Base-by-base conservation (phyloP, 1,140 invertebrate species). In the Mya arenaria region DNA sequence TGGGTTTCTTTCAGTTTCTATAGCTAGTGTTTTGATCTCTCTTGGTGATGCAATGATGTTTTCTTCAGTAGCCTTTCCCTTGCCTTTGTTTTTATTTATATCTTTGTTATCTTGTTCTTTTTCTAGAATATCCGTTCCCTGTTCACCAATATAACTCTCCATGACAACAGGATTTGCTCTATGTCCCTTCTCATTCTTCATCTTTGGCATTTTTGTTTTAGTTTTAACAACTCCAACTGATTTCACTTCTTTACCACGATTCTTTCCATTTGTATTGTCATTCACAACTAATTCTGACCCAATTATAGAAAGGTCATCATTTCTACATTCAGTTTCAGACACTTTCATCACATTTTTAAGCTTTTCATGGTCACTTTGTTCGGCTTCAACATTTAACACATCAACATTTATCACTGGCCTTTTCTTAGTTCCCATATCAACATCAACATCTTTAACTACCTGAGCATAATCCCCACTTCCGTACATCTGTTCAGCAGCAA, bases 351-450 rank as follows among this genome's bases (percentile, higher is more conserved):
- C 28, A n/a, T 41, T 71, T 19, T 52, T 39, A 71, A 34, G 48
- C 30, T 71, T 52, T 34, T 25, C 44, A n/a, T 52, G 44, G 19
- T 36, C 68, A 71, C 56, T 55, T 44, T 71, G 68, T 71, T 71
- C 68, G 19, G 44, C 68, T 34, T 71, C 44, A 34, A 71, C 23
- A 44, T 71, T 71, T 28, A 71, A 34, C 5, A 71, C 44, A 32
- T 71, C 68, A n/a, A n/a, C n/a, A n/a, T n/a, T n/a, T n/a, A n/a
- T n/a, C n/a, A n/a, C n/a, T n/a, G n/a, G n/a, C n/a, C n/a, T n/a
- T n/a, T n/a, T n/a, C n/a, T n/a, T n/a, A n/a, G n/a, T n/a, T n/a
- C n/a, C n/a, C n/a, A n/a, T n/a, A n/a, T n/a, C n/a, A n/a, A n/a
- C n/a, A n/a, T n/a, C n/a, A n/a, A n/a, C n/a, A n/a, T n/a, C n/a